Evolutionary conservation across 2,113 vertebrate species (phyloP).

Genomic region (Myotis brandtii): DNA sequence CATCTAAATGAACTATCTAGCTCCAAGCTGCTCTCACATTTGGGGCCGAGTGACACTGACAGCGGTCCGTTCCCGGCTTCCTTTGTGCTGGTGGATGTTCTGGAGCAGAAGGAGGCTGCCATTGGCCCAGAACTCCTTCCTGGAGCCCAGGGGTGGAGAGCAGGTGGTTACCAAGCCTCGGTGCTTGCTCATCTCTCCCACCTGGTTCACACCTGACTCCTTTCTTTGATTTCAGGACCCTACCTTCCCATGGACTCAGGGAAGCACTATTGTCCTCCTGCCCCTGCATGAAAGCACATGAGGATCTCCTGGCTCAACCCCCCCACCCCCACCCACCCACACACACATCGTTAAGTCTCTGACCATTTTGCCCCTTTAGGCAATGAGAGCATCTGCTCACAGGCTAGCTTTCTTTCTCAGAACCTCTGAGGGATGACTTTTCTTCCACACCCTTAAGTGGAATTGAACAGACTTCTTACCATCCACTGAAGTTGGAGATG

Average conservation of each 20-base stretch:
- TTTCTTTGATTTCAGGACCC: fast-evolving
- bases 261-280: not conserved
- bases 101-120: fast-evolving
- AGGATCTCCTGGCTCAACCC: fast-evolving
- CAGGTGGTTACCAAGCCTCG: fast-evolving
- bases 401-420: not conserved
- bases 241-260: too few species aligned
- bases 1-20: not conserved
- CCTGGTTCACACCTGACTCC: not conserved
- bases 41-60: not conserved
- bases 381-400: fast-evolving
- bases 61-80: not conserved
- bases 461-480: fast-evolving
- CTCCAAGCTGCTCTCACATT: not conserved
- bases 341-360: too few species aligned
- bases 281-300: too few species aligned
- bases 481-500: fast-evolving
- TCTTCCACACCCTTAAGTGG: not conserved
- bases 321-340: too few species aligned
- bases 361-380: fast-evolving
- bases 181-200: fast-evolving
- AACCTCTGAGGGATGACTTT: not conserved
- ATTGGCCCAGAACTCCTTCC: fast-evolving
- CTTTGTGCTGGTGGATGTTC: fast-evolving
- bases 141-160: fast-evolving